Base-by-base conservation (phyloP, 1,140 invertebrate genomes). In the Drosophila athabasca region DNA sequence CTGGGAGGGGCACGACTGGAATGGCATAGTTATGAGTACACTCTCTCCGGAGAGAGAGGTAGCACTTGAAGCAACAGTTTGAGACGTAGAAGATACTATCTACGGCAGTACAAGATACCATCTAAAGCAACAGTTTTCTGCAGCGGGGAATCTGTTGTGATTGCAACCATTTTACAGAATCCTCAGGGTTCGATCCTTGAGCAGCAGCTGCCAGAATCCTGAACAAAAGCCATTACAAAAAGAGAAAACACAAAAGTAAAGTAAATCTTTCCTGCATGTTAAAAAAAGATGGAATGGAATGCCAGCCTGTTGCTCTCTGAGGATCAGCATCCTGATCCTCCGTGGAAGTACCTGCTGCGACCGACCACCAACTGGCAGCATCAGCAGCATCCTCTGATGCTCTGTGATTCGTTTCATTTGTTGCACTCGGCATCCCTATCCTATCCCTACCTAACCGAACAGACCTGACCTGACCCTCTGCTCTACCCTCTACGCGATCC, bases 401-500 rank as follows among this genome's bases (percentile, higher is more conserved):
- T 72, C 46, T 35, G 75, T 78, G 76, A 84, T 87, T 87, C 77
- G 82, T 74, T 87, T 84, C 81, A 81, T 85, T 87, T 81, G 72
- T 77, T 79, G 79, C 68, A 69, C 46, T 52, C 54, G 44, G 57
- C 62, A 26, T 15, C 35, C 4, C 41, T 19, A 19, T 19, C 17
- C 17, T 24, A 4, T 55, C 19, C 52, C 22, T 48, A 45, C 39
- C 43, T 46, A 60, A 39, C 50, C 3, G 35, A 22, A 50, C 24
- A 26, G 24, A 26, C 31, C 31, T 9, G 31, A 11, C 31, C 31
- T 35, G 31, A 35, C 24, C 49, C 48, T 17, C 13, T 15, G 58
- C 31, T 35, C 35, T 11, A 39, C 11, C 35, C 35, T 39, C 35
- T 39, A 5, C 0, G 11, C 35, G 3, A 35, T 3, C 35, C 3